These are phyloP conservation scores for Pasiphila rectangulata DNA, from an alignment of 2,888 invertebrate species.

Conservation along the genomic window DNA sequence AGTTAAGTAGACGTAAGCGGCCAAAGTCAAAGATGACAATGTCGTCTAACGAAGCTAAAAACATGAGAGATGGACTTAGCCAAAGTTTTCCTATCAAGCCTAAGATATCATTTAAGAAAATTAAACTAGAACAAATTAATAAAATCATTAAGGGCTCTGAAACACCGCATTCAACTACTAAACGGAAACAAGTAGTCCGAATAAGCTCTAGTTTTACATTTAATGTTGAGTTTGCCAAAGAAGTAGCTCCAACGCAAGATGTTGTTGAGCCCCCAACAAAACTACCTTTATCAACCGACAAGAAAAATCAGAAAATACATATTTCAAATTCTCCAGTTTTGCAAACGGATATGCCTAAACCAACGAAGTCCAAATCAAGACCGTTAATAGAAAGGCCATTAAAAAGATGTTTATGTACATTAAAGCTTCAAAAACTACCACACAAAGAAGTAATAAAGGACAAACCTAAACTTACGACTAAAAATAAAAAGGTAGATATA, in stretches of 20 bases:
- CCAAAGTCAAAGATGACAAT: conserved; percentile 25
- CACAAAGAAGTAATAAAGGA: not conserved
- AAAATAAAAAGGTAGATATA: not conserved
- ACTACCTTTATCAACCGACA: no score
- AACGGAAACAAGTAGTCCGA: conserved; percentile 34
- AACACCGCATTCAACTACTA: no score
- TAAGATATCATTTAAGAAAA: no score
- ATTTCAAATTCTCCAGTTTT: no score
- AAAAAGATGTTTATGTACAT: conserved; percentile 19
- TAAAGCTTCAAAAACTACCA: conserved; percentile 9
- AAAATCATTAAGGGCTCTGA: not conserved
- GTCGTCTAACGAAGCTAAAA: no score
- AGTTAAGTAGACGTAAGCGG: conserved; percentile 10
- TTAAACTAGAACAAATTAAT: not conserved
- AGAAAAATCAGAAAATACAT: no score
- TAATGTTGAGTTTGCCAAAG: conserved; percentile 40
- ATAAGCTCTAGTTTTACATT: conserved; percentile 41
- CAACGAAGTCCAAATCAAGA: not conserved
- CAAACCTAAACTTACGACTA: conserved; percentile 3
- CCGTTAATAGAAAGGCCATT: not conserved
- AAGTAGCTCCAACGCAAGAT: conserved; percentile 5
- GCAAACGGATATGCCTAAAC: no score
- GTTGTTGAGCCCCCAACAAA: not conserved
- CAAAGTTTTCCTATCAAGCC: no score
- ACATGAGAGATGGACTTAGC: not conserved